phyloP scores from a whole-genome alignment of 1,140 invertebrate genomes.

The Euschistus heros region DNA sequence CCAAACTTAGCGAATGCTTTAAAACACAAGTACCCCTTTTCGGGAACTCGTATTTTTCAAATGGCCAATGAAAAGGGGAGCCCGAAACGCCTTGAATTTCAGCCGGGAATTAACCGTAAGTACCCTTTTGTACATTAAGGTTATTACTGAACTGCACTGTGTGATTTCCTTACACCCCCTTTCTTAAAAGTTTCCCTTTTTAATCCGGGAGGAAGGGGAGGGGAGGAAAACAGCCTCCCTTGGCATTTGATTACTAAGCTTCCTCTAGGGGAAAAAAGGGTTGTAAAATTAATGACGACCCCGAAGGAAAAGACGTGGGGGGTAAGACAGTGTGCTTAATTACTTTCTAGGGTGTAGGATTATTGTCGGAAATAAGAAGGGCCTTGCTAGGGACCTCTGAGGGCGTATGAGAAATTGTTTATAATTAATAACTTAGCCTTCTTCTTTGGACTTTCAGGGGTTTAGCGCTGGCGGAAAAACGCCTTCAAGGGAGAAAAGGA shows the following conservation, averaged over 20 bases:
- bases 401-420: slow-evolving; percentile 15
- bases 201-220: slow-evolving; percentile 2
- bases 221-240: background rate
- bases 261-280: slow-evolving; percentile 16
- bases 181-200: slow-evolving; percentile 15
- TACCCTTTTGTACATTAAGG: background rate
- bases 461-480: slow-evolving; percentile 12
- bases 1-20: too few relatives aligned
- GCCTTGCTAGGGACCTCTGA: background rate
- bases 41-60: too few relatives aligned
- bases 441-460: slow-evolving; percentile 4
- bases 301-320: slow-evolving; percentile 14
- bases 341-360: slow-evolving; percentile 14
- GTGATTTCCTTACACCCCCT: slow-evolving; percentile 4
- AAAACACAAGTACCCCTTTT: too few relatives aligned
- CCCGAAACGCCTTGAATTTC: too few relatives aligned
- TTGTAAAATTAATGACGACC: slow-evolving; percentile 17
- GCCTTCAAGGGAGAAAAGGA: background rate
- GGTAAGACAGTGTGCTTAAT: slow-evolving; percentile 15
- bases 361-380: background rate
- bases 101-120: background rate
- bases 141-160: background rate
- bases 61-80: too few relatives aligned
- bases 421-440: slow-evolving; percentile 12
- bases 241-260: slow-evolving; percentile 17